Evolutionary conservation across 2,888 invertebrate genomes (phyloP).

Genomic region (Andricus quercusramuli): DNA sequence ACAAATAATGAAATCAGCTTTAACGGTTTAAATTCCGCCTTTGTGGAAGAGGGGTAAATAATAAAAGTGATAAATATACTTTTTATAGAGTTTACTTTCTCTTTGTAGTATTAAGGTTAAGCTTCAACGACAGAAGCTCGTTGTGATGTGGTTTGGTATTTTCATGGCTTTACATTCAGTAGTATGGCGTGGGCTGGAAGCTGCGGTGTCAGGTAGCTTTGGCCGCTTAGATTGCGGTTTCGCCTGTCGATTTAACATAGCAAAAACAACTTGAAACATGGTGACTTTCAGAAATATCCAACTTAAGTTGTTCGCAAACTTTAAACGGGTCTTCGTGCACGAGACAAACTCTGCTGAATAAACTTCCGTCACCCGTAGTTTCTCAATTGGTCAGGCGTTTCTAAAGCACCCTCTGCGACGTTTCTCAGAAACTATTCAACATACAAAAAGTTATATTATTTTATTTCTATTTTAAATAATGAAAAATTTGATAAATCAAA

Average conservation of each 20-base stretch:
- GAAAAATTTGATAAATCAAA: too few relatives aligned
- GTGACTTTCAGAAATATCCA: slow-evolving; percentile 23
- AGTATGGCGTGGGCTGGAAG: slow-evolving; percentile 16
- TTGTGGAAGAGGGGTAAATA: background rate
- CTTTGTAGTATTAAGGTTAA: slow-evolving; percentile 25
- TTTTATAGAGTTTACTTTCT: slow-evolving; percentile 15
- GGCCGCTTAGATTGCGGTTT: slow-evolving; percentile 67
- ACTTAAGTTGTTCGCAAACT: background rate
- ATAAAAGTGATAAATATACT: background rate
- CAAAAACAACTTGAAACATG: slow-evolving; percentile 49
- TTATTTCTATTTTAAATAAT: too few relatives aligned
- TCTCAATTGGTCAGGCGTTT: background rate
- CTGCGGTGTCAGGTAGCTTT: slow-evolving; percentile 49
- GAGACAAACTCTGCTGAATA: background rate
- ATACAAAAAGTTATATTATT: too few relatives aligned
- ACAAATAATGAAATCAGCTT: background rate
- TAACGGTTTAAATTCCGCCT: background rate
- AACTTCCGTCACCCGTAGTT: background rate
- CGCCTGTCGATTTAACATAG: slow-evolving; percentile 71
- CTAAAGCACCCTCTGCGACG: background rate
- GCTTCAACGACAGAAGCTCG: slow-evolving; percentile 15
- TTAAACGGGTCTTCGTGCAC: background rate
- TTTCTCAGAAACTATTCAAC: background rate
- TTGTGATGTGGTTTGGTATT: slow-evolving; percentile 33
- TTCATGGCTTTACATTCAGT: slow-evolving; percentile 32